A percentile compares a stretch with the other conserved stretches of the same genome.
phyloP scores from a whole-genome alignment of 2,888 invertebrate genomes.

The Colostygia pectinataria region DNA sequence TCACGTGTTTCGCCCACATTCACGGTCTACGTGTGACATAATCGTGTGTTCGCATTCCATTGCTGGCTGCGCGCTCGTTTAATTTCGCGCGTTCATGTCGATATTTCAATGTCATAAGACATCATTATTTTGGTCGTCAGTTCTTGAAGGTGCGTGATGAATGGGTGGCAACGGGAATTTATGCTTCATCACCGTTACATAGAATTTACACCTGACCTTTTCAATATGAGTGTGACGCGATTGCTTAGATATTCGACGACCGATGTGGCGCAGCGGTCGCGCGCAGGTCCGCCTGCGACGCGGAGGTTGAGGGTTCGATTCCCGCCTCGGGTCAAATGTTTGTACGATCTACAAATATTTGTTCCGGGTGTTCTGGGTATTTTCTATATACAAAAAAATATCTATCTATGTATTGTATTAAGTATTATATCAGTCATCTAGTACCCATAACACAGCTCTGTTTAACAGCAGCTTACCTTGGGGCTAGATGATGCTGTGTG shows the following conservation, averaged over 20 bases:
- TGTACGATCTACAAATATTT: too few species aligned
- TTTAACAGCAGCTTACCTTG: too few species aligned
- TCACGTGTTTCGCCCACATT: slow-evolving; percentile 18
- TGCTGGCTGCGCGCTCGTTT: slow-evolving; percentile 9
- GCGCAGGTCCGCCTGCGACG: too few species aligned
- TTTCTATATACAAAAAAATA: too few species aligned
- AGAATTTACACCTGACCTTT: slow-evolving; percentile 16
- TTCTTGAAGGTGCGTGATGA: slow-evolving; percentile 22
- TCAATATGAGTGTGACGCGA: slow-evolving; percentile 3
- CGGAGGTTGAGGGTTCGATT: too few species aligned
- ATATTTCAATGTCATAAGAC: slow-evolving; percentile 20
- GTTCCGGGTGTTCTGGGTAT: too few species aligned
- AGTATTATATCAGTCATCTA: too few species aligned
- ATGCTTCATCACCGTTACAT: slow-evolving; percentile 21
- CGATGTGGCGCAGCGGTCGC: too few species aligned
- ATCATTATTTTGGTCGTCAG: slow-evolving; percentile 16
- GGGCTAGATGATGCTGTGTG: too few species aligned
- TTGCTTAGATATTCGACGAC: slow-evolving; percentile 1
- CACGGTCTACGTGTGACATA: slow-evolving; percentile 15
- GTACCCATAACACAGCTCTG: too few species aligned
- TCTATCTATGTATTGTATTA: too few species aligned
- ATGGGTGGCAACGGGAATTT: slow-evolving; percentile 13
- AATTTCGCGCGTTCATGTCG: slow-evolving; percentile 15
- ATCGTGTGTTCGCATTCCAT: slow-evolving; percentile 18
- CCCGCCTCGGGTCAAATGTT: too few species aligned